phyloP scores from a whole-genome alignment of 1,140 invertebrate species.

The Orchesella cincta region DNA sequence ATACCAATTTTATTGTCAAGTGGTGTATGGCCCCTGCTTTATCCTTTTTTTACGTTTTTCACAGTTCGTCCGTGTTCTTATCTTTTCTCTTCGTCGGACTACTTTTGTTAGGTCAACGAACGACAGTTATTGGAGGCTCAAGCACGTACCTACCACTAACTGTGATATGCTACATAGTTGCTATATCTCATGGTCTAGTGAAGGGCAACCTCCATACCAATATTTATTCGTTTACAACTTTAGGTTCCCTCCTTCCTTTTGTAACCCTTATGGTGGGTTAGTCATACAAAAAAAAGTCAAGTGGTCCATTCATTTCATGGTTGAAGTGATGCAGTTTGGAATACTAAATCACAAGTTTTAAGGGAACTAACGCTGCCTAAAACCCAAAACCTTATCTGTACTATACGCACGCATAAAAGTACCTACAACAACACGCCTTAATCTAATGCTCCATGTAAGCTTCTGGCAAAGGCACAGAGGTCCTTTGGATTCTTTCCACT shows the following conservation, averaged over 20 bases:
- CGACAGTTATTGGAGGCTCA: too few species aligned
- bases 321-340: background rate
- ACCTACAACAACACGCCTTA: too few species aligned
- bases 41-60: too few species aligned
- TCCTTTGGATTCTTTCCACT: too few species aligned
- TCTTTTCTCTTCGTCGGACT: background rate
- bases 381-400: too few species aligned
- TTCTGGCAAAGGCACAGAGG: too few species aligned
- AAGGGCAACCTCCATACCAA: background rate
- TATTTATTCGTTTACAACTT: background rate
- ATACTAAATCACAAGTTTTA: constrained; percentile 8
- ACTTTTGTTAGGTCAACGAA: background rate
- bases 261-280: background rate
- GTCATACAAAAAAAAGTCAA: background rate
- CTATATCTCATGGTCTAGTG: background rate
- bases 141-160: too few species aligned
- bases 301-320: background rate
- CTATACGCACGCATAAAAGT: too few species aligned
- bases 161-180: too few species aligned
- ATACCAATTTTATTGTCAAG: background rate
- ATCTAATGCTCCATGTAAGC: too few species aligned
- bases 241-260: background rate
- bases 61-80: background rate
- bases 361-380: too few species aligned
- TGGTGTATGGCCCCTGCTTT: too few species aligned